Evolutionary conservation across 2,797 vertebrate genomes (phyloP), one percentile per base, ranked within the genome.

Genomic region (Alfaro cultratus): DNA sequence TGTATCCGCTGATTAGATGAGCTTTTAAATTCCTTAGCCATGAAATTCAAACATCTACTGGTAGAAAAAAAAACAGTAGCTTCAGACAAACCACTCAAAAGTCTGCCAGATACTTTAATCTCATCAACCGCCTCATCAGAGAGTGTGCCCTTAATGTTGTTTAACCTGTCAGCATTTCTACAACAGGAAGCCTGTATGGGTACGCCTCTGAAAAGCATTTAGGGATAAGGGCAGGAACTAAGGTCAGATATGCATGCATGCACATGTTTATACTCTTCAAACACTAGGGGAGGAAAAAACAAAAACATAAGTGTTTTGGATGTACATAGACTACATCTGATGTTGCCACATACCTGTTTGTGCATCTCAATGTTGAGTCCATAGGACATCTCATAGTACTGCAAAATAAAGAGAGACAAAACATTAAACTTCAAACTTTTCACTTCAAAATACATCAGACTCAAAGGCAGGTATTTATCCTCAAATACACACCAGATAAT

Each of bases 301-400:
- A 71, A 73, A 51, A 87, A 82, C 72, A 81, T 26, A 29, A 55
- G 23, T 85, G 84, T 87, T 92, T 88, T 85, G 85, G 51, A 85
- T 90, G 78, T 64, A 90, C 71, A 91, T 87, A 85, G 26, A 85
- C 45, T 70, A 41, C 60, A 72, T 53, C 70, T 84, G 86, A 92
- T 81, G 86, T 83, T 86, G 83, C 60, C 85, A 95, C 97, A 96
- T 97, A 99, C 98, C 97, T 99, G 98, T 94, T 99, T 99, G 96
- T 99, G 98, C 98, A 99, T 99, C 94, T 99, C 98, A 88, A 99
- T 99, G 94, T 99, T 99, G 94, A 99, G 96, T 76, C 98, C 98
- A 29, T 99, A 99, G 80, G 98, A 99, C 98, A 99, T 99, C 91
- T 99, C 98, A 8, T 99, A 99, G 93, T 99, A 99, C 98, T 99